Evolutionary conservation across 2,113 vertebrate species (phyloP), one percentile per base, ranked within the genome.

Genomic region (Thamnophis sirtalis): DNA sequence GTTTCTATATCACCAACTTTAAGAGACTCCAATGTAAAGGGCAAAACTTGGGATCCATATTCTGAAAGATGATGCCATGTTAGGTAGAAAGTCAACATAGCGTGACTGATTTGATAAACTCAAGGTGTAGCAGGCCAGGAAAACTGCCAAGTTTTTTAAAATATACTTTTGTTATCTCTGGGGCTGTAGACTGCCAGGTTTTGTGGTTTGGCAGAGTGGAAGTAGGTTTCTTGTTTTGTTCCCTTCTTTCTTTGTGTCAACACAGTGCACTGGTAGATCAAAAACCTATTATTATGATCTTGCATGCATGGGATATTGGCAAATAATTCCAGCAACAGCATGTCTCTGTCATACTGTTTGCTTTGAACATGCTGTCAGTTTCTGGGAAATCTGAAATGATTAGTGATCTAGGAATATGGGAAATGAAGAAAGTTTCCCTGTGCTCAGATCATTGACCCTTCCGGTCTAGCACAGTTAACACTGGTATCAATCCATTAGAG

Each of bases 71-170:
- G 11, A 88, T 56, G 55, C 2, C 88, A 5, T 48, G 2, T 88
- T 92, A 91, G 94, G 95, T 95, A 92, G 93, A 94, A 95, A 95
- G 92, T 86, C 91, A 94, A 94, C 92, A 96, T 97, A 84, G 94
- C 89, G 92, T 97, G 97, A 97, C 97, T 96, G 96, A 93, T 93
- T 97, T 86, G 28, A 92, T 93, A 92, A 96, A 92, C 92, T 94
- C 56, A 95, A 97, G 96, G 96, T 97, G 93, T 95, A 95, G 94
- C 89, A 80, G 95, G 93, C 95, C 91, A 95, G 92, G 92, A 90
- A 38, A 93, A 87, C 91, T 96, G 96, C 96, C 97, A 97, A 95
- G 49, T 90, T 91, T 96, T 11, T 93, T 8, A 94, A 92, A 96
- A 89, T 96, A 84, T 0, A 33, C 93, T 93, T 97, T 96, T 97